Conservation (phyloP, 1,140 invertebrate genomes). For the Neodiprion lecontei region DNA sequence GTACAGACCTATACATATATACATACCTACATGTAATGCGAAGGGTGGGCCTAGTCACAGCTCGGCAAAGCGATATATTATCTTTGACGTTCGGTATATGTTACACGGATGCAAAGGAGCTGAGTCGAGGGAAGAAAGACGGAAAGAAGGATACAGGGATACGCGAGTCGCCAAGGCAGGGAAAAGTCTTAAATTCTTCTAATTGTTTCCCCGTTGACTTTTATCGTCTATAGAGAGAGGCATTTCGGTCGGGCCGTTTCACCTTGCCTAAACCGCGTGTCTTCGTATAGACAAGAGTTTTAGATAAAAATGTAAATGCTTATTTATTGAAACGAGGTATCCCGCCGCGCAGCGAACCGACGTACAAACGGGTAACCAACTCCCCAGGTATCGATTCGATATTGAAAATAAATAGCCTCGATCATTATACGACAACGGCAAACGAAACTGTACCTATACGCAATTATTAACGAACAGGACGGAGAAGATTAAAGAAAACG, state of each 20-base stretch:
- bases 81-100: neutral
- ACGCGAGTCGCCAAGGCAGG: no score
- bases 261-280: neutral
- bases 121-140: neutral
- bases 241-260: no score
- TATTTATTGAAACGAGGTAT: neutral
- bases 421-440: no score
- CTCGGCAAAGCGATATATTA: neutral
- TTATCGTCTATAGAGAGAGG: neutral
- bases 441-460: no score
- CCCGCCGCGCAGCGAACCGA: neutral
- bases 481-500: no score
- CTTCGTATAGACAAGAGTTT: neutral
- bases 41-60: neutral
- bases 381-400: no score
- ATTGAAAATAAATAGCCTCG: no score
- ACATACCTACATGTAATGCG: no score
- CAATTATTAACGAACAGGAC: no score
- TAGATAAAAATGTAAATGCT: neutral
- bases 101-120: neutral
- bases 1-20: no score
- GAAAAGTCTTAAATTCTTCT: neutral
- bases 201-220: conserved; percentile 2
- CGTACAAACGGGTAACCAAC: neutral
- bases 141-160: neutral